Evolutionary conservation across 2,113 vertebrate species (phyloP).

Genomic region (Zosterops pallidus): DNA sequence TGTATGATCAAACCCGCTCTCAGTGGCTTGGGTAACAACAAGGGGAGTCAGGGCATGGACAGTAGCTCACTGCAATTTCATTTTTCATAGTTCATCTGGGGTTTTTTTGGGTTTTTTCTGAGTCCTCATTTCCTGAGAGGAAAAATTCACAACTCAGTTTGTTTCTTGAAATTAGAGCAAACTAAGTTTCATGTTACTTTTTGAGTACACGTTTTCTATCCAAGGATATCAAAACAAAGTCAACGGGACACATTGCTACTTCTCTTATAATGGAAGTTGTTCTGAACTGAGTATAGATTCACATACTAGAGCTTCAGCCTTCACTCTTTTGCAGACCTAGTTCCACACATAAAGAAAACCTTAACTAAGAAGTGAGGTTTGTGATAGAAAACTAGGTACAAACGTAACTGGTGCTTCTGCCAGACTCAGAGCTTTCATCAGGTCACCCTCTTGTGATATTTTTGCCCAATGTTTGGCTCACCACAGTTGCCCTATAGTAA

Average conservation of each 20-base stretch:
- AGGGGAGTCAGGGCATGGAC: background rate
- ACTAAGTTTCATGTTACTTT: background rate
- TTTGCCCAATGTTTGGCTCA: background rate
- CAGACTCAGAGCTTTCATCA: background rate
- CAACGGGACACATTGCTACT: background rate
- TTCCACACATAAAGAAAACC: background rate
- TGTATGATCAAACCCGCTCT: constrained; percentile 13
- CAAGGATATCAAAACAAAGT: background rate
- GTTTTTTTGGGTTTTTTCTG: background rate
- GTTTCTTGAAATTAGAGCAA: background rate
- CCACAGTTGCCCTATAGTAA: rapidly evolving
- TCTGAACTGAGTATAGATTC: background rate
- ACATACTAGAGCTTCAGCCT: background rate
- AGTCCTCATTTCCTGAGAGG: background rate
- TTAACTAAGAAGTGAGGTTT: background rate
- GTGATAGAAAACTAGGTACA: background rate
- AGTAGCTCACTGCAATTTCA: background rate
- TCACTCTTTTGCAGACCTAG: background rate
- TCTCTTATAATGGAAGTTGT: background rate
- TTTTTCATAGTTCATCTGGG: background rate
- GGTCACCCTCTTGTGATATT: background rate
- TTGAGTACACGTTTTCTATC: background rate
- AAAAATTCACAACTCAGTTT: background rate
- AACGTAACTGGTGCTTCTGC: background rate
- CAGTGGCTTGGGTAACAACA: background rate